Evolutionary conservation across 35 echinoderm and acorn worm genomes (phyloP).

Genomic region (Heliocidaris tuberculata): DNA sequence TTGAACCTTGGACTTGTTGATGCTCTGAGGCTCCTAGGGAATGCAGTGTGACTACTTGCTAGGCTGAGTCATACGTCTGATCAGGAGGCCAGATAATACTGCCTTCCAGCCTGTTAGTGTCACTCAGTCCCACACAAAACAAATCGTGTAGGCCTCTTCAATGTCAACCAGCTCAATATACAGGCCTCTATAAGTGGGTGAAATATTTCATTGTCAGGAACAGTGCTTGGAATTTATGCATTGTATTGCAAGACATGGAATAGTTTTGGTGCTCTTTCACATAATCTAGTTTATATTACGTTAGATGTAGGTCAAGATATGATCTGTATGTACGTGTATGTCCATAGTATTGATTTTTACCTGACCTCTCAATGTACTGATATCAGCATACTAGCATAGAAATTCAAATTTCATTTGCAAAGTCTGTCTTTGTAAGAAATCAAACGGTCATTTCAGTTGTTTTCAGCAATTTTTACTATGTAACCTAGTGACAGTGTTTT

Average conservation of each 20-base stretch:
- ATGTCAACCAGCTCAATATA: neutral
- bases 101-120: neutral
- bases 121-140: constrained; percentile 9
- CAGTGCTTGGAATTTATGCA: neutral
- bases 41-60: neutral
- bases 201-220: neutral
- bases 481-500: too few species aligned
- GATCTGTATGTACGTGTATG: too few species aligned
- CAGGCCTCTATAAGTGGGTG: neutral
- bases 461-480: too few species aligned
- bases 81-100: constrained; percentile 32
- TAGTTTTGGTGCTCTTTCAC: neutral
- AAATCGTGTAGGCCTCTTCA: constrained; percentile 1
- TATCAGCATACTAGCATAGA: too few species aligned
- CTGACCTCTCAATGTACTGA: too few species aligned
- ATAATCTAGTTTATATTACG: too few species aligned
- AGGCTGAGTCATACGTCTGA: constrained; percentile 27
- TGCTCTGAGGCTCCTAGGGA: constrained; percentile 15
- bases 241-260: neutral
- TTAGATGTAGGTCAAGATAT: too few species aligned
- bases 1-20: constrained; percentile 49
- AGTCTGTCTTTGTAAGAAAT: too few species aligned
- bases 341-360: too few species aligned
- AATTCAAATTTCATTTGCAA: too few species aligned
- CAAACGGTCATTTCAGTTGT: too few species aligned